A percentile compares a stretch with the other conserved stretches of the same genome.
Conservation (phyloP, 2,797 vertebrate species). For the Enteromius mattozi region DNA sequence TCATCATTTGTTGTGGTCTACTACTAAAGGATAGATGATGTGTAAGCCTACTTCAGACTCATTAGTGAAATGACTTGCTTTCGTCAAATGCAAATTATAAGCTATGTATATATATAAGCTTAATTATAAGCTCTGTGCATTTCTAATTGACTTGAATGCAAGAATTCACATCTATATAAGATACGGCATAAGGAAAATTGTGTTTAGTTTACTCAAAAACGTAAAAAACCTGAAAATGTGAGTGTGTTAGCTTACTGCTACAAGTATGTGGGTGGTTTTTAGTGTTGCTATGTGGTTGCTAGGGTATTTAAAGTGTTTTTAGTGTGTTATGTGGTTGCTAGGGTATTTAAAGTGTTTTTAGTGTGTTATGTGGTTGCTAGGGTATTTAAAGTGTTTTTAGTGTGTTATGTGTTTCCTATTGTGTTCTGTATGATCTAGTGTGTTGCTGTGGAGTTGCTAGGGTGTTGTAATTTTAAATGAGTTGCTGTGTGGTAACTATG, state of each 20-base stretch:
- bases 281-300: neutral
- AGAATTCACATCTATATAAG: neutral
- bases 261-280: neutral
- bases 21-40: conserved; percentile 3
- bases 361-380: neutral
- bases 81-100: no score
- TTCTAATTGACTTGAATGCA: neutral
- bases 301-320: no score
- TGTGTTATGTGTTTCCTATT: no score
- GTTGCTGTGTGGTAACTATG: no score
- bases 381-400: no score
- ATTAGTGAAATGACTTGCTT: neutral
- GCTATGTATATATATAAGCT: no score
- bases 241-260: neutral
- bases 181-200: neutral
- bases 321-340: no score
- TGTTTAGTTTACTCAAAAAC: neutral
- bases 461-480: no score
- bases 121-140: neutral
- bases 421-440: no score
- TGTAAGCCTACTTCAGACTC: neutral
- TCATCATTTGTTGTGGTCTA: neutral
- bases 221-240: neutral
- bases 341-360: no score
- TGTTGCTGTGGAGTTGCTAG: no score